Conservation (phyloP, 2,888 invertebrate genomes). For the Notocelia uddmanniana region DNA sequence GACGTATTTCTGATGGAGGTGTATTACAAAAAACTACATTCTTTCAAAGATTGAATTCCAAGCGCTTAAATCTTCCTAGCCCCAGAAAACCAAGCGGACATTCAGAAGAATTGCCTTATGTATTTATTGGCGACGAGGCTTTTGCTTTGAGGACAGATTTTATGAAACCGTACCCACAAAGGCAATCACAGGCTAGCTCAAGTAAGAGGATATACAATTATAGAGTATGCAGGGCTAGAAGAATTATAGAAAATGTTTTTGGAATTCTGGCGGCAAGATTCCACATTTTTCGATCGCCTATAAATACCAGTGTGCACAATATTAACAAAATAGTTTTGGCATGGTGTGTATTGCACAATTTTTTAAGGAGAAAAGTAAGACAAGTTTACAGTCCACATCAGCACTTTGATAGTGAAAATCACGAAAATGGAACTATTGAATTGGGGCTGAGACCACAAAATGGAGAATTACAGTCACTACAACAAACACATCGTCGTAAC, state of each 20-base stretch:
- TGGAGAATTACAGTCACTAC: slow-evolving; percentile 43
- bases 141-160: not conserved
- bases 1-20: slow-evolving; percentile 32
- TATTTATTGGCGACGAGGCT: not conserved
- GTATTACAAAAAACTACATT: slow-evolving; percentile 21
- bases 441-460: slow-evolving; percentile 47
- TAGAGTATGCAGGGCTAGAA: slow-evolving; percentile 44
- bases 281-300: no score
- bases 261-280: slow-evolving; percentile 45
- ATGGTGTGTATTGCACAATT: slow-evolving; percentile 46
- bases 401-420: slow-evolving; percentile 42
- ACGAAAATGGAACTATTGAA: slow-evolving; percentile 47
- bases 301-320: slow-evolving; percentile 42
- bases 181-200: not conserved
- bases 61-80: not conserved
- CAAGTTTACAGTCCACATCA: slow-evolving; percentile 47
- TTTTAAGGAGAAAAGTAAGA: slow-evolving; percentile 45
- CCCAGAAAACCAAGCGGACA: not conserved
- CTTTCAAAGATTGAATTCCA: not conserved
- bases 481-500: slow-evolving; percentile 47
- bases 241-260: slow-evolving; percentile 44
- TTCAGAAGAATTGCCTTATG: not conserved
- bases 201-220: slow-evolving; percentile 31
- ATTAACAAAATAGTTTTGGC: slow-evolving; percentile 46
- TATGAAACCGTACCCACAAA: slow-evolving; percentile 5